These are phyloP conservation scores for Vanessa atalanta DNA, from an alignment of 1,140 invertebrate species.

Conservation along the genomic window DNA sequence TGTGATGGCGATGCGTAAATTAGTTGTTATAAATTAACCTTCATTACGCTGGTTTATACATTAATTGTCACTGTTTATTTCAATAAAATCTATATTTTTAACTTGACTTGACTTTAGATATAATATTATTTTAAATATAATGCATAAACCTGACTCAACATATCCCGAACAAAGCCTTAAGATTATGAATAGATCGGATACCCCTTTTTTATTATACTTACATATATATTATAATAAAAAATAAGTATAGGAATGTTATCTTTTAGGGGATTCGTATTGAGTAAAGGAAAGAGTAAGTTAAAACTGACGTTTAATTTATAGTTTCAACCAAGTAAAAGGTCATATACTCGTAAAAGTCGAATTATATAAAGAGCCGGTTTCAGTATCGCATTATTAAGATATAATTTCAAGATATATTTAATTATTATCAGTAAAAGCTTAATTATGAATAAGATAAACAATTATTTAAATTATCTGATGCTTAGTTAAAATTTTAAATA, in stretches of 20 bases:
- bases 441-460: neutral
- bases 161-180: no score
- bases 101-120: no score
- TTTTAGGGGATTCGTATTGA: neutral
- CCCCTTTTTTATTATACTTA: no score
- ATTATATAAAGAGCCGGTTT: slow-evolving; percentile 4
- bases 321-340: slow-evolving; percentile 3
- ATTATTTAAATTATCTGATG: neutral
- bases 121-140: no score
- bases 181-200: no score
- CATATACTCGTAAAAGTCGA: slow-evolving; percentile 7
- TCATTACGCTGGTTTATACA: no score
- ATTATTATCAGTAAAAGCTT: neutral
- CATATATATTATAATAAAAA: no score
- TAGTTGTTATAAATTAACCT: no score
- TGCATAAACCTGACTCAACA: no score
- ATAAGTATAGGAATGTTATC: neutral
- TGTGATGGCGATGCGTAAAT: no score
- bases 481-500: neutral
- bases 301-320: neutral
- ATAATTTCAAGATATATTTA: neutral
- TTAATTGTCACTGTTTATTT: no score
- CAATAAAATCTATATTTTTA: no score
- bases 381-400: neutral
- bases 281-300: neutral